A percentile compares a stretch with the other conserved stretches of the same genome.
Conservation (phyloP, 2,797 vertebrate species). For the Gymnothorax reevesii region DNA sequence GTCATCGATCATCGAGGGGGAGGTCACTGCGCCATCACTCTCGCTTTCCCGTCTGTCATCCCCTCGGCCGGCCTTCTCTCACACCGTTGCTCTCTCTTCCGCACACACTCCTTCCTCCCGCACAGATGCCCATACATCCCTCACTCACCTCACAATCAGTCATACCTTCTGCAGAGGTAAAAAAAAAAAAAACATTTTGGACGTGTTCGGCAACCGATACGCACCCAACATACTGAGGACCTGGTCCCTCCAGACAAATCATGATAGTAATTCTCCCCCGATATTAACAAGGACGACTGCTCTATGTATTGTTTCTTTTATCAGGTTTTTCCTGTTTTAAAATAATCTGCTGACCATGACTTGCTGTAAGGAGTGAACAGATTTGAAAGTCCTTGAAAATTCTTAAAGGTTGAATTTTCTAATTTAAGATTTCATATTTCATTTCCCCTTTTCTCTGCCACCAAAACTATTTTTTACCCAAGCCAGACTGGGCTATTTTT, state of each 20-base stretch:
- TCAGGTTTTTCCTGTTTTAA: not conserved
- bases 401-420: not conserved
- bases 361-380: not conserved
- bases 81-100: slow-evolving; percentile 47
- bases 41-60: slow-evolving; percentile 46
- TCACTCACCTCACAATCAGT: too few species aligned
- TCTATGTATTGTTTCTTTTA: not conserved
- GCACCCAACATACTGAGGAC: too few species aligned
- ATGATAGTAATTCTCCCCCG: too few species aligned
- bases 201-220: too few species aligned
- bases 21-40: slow-evolving; percentile 59
- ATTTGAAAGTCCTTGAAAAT: not conserved
- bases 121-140: too few species aligned
- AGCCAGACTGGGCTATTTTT: not conserved
- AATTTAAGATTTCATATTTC: not conserved
- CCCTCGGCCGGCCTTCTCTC: not conserved
- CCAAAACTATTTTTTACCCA: not conserved
- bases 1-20: slow-evolving; percentile 70
- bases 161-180: too few species aligned
- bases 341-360: not conserved
- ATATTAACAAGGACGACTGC: too few species aligned
- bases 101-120: slow-evolving; percentile 22
- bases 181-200: too few species aligned
- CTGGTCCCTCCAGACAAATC: too few species aligned
- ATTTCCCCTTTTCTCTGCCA: too few species aligned